These are phyloP conservation scores for Rhyzopertha dominica DNA, from an alignment of 1,140 invertebrate species.

Conservation along the genomic window DNA sequence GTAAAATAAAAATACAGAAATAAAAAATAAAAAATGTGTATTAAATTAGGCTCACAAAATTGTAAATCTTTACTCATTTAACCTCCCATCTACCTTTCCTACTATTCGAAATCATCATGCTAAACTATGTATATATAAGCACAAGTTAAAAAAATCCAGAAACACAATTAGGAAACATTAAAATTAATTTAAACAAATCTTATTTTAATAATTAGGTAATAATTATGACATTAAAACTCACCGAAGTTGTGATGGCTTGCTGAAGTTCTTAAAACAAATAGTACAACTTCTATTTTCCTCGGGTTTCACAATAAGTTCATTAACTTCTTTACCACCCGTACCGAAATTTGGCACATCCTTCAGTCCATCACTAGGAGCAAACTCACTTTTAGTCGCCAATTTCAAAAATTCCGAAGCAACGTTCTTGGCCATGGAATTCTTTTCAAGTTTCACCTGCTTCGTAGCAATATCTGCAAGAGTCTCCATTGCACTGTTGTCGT, in stretches of 20 bases:
- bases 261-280: constrained; percentile 88
- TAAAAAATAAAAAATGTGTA: too few relatives aligned
- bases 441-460: constrained; percentile 45
- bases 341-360: constrained; percentile 21
- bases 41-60: too few relatives aligned
- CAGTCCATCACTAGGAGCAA: constrained; percentile 19
- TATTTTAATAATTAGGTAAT: too few relatives aligned
- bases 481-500: constrained; percentile 46
- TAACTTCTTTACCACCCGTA: constrained; percentile 29
- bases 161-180: too few relatives aligned
- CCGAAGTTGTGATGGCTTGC: constrained; percentile 81
- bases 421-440: constrained; percentile 50
- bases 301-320: constrained; percentile 40
- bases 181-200: too few relatives aligned
- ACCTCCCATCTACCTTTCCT: too few relatives aligned
- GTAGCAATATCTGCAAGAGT: constrained; percentile 46
- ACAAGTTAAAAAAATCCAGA: too few relatives aligned
- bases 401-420: constrained; percentile 58
- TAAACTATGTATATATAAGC: too few relatives aligned
- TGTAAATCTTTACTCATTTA: too few relatives aligned
- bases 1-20: too few relatives aligned
- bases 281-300: constrained; percentile 57
- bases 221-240: constrained; percentile 18
- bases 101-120: too few relatives aligned
- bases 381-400: constrained; percentile 51